Conservation (phyloP, 1,140 invertebrate species). For the Nasonia giraulti region DNA sequence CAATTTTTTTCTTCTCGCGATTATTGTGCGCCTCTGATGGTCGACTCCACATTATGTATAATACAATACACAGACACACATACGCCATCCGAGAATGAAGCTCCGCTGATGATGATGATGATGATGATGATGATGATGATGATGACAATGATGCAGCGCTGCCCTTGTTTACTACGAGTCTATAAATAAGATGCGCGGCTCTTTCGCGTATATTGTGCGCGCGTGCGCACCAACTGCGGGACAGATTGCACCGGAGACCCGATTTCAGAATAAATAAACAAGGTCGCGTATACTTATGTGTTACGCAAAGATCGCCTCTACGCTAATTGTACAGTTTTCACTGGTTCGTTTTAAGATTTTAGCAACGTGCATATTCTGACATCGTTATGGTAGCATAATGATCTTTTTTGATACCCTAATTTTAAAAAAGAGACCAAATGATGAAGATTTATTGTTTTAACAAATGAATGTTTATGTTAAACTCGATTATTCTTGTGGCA, state of each 20-base stretch:
- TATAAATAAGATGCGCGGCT: slow-evolving; percentile 58
- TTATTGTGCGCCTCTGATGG: background rate
- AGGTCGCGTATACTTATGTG: background rate
- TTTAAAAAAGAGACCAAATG: no score
- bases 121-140: background rate
- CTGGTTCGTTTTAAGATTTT: no score
- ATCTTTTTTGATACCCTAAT: no score
- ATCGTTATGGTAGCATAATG: no score
- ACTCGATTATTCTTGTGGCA: no score
- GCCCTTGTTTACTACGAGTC: slow-evolving; percentile 66
- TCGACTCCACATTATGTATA: background rate
- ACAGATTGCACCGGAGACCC: slow-evolving; percentile 57
- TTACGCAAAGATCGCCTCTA: background rate
- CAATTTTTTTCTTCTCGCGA: no score
- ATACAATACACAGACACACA: background rate
- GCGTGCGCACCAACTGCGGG: background rate
- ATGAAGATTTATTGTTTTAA: no score
- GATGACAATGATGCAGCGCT: background rate
- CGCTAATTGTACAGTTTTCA: no score
- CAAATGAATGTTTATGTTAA: no score
- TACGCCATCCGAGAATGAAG: background rate
- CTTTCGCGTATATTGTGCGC: background rate
- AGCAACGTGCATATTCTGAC: no score
- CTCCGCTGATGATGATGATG: background rate
- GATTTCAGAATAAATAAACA: slow-evolving; percentile 64